Percentiles rank a stretch among this genome's conserved stretches.
phyloP scores from a whole-genome alignment of 2,113 vertebrate species.

The Prinia subflava region DNA sequence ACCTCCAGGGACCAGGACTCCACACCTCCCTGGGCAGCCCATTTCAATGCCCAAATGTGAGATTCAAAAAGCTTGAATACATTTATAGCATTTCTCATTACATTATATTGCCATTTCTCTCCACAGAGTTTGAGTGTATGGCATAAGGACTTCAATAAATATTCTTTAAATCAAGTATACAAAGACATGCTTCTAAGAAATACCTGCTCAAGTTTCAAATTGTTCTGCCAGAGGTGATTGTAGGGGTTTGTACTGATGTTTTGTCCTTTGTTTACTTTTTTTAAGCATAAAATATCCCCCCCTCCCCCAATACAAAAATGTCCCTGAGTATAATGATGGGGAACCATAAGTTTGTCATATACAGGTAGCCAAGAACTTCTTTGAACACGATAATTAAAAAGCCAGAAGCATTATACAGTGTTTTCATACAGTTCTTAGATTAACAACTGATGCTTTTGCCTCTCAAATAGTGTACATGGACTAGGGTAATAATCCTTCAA shows the following conservation, averaged over 20 bases:
- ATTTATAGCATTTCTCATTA: not conserved
- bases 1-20: not conserved
- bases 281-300: not conserved
- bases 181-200: not conserved
- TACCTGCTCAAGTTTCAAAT: not conserved
- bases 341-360: not conserved
- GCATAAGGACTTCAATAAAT: not conserved
- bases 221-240: not conserved
- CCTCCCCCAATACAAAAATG: not conserved
- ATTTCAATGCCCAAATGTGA: not conserved
- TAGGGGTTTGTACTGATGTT: rapidly evolving
- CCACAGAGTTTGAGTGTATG: no score
- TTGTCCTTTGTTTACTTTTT: not conserved
- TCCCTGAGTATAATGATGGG: not conserved
- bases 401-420: rapidly evolving
- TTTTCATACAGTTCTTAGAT: not conserved
- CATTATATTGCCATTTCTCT: not conserved
- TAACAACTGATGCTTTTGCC: not conserved
- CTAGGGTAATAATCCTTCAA: not conserved
- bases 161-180: not conserved
- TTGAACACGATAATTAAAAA: not conserved
- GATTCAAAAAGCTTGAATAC: not conserved
- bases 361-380: not conserved
- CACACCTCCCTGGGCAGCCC: not conserved
- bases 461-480: rapidly evolving